phyloP scores from a whole-genome alignment of 2,888 invertebrate species.

The Cartodere bifasciata region DNA sequence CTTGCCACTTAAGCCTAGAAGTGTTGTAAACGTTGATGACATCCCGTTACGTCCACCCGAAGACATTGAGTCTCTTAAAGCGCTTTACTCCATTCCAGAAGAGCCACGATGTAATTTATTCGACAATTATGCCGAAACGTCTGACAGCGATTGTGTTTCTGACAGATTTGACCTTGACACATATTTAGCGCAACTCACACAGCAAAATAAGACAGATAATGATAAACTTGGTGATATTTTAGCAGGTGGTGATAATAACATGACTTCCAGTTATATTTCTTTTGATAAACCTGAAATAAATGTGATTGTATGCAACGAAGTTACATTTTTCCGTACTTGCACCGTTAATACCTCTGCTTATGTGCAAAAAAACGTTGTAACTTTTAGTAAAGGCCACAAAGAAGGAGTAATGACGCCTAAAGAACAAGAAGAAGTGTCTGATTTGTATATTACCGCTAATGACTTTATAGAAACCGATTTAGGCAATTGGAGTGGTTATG shows the following conservation, averaged over 20 bases:
- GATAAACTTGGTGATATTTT: conserved; percentile 13
- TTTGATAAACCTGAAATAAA: conserved; percentile 22
- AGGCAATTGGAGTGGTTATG: conserved; percentile 34
- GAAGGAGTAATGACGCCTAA: conserved; percentile 2
- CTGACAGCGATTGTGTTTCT: too few relatives aligned
- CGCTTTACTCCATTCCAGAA: conserved; percentile 27
- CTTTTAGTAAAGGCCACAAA: conserved; percentile 14
- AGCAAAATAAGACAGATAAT: too few relatives aligned
- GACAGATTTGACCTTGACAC: too few relatives aligned
- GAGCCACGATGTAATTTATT: conserved; percentile 23
- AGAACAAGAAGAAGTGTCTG: too few relatives aligned
- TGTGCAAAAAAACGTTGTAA: conserved; percentile 21
- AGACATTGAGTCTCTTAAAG: conserved; percentile 12
- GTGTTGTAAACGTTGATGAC: conserved; percentile 25
- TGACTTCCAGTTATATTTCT: conserved; percentile 16
- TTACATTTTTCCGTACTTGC: conserved; percentile 24
- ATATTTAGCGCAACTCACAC: too few relatives aligned
- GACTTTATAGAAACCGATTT: conserved; percentile 17
- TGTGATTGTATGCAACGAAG: conserved; percentile 22
- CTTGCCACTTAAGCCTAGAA: conserved; percentile 7
- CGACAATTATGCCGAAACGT: too few relatives aligned
- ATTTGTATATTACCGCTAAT: conserved; percentile 4
- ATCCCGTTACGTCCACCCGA: conserved; percentile 28
- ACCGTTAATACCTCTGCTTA: conserved; percentile 19
- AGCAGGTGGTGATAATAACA: conserved; percentile 14